Percentiles rank a stretch among this genome's conserved stretches.
These are phyloP conservation scores for Canis aureus DNA, from an alignment of 2,113 vertebrate genomes.

Conservation along the genomic window DNA sequence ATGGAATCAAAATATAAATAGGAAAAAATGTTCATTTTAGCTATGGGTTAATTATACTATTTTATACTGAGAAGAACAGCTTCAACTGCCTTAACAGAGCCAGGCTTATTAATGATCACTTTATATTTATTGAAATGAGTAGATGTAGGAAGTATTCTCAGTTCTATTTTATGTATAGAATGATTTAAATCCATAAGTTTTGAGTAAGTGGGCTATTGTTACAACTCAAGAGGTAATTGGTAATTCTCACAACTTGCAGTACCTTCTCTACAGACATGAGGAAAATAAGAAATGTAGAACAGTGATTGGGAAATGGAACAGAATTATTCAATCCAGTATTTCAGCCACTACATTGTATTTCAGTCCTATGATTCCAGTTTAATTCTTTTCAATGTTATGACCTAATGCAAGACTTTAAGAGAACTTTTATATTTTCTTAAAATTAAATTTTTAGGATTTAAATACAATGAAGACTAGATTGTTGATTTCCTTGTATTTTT, in stretches of 20 bases:
- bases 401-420: not conserved
- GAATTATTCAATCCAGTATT: not conserved
- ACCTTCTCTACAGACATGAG: not conserved
- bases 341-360: not conserved
- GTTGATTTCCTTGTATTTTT: conserved; percentile 72
- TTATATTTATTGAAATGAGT: not conserved
- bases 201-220: not conserved
- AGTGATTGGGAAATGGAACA: not conserved
- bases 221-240: not conserved
- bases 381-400: not conserved
- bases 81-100: not conserved
- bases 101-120: not conserved
- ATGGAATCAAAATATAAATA: not conserved
- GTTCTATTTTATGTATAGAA: not conserved
- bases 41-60: not conserved
- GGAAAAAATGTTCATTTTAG: not conserved
- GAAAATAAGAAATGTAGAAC: not conserved
- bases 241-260: not conserved
- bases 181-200: not conserved
- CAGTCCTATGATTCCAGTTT: not conserved
- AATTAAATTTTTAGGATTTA: not conserved
- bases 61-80: not conserved
- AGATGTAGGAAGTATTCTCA: not conserved
- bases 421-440: not conserved
- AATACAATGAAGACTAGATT: not conserved